Percentiles rank a stretch among this genome's conserved stretches.
Conservation (phyloP, 2,113 vertebrate genomes). For the Hippocampus comes region DNA sequence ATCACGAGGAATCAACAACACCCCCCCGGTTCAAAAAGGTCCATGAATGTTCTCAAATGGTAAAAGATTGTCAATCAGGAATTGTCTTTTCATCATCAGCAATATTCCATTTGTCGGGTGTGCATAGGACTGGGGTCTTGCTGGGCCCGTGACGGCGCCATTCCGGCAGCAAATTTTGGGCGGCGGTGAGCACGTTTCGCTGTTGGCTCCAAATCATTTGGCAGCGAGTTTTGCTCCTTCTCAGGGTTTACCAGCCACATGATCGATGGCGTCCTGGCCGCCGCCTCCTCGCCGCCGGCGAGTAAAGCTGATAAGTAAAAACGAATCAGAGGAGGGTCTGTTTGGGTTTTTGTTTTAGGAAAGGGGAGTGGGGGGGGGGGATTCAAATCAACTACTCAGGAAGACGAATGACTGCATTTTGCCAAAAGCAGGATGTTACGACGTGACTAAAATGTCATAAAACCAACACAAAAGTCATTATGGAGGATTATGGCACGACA, state of each 20-base stretch:
- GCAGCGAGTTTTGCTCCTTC: constrained; percentile 2
- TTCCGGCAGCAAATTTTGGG: constrained; percentile 2
- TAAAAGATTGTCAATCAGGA: no score
- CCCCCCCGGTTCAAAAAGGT: no score
- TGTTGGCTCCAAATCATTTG: constrained; percentile 2
- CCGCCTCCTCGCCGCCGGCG: neutral
- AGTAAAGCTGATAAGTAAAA: constrained; percentile 5
- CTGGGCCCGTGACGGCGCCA: neutral
- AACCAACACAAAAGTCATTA: neutral
- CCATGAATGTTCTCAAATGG: no score
- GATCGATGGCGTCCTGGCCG: constrained; percentile 5
- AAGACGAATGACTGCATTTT: neutral
- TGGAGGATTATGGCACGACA: neutral
- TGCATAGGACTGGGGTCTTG: neutral
- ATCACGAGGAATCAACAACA: no score
- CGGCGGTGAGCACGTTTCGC: neutral
- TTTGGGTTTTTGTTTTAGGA: neutral
- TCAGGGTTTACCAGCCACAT: constrained; percentile 7
- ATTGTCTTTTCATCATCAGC: neutral
- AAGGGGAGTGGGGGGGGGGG: neutral
- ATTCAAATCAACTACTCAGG: neutral
- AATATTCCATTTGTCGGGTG: neutral
- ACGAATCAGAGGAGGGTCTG: constrained; percentile 7
- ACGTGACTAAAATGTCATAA: neutral
- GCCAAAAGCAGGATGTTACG: constrained; percentile 1